Base-by-base conservation (phyloP, 2,113 vertebrate genomes). In the Catharus bicknelli region DNA sequence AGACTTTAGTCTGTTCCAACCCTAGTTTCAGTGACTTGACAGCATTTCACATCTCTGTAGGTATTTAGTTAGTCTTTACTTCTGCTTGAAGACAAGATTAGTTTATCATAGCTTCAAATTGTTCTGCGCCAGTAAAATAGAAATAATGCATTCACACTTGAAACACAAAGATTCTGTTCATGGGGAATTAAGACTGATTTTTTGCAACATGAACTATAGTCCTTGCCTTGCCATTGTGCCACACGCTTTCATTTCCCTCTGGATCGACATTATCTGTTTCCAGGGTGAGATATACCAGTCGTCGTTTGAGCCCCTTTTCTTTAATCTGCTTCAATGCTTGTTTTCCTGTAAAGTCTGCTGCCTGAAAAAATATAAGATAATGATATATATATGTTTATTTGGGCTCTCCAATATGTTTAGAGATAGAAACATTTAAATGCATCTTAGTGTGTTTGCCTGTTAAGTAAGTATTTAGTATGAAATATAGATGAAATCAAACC, bases 171-270 rank as follows among this genome's bases (percentile, higher is more conserved):
- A 70, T 70, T 84, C 34, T 57, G n/a, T 69, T 77, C 3, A 30
- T 15, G 13, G 9, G 86, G 51, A 64, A 90, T 30, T 59, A 81
- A 66, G 14, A 29, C 38, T 11, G 55, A 54, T 47, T 68, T 80
- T 57, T 78, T 69, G 29, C 66, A 62, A 13, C 8, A 30, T 47
- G 53, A 78, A 34, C 50, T 95, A 14, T 27, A 43, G 57, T 50
- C 30, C 97, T 96, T 80, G 98, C 99, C 98, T 99, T 98, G 92
- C 97, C 98, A 16, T 98, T 96, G 87, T 97, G 93, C 99, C 99
- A 99, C 88, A 99, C 89, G 17, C 99, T 99, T 95, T 99, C 99
- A 73, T 99, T 99, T 95, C 99, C 99, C 95, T 99, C 99, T 0
- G 99, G 99, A 97, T 99, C 99, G 5, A 99, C 93, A 1, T 99